A percentile compares a stretch with the other conserved stretches of the same genome.
Conservation (phyloP, 2,113 vertebrate genomes). For the Petaurus breviceps region DNA sequence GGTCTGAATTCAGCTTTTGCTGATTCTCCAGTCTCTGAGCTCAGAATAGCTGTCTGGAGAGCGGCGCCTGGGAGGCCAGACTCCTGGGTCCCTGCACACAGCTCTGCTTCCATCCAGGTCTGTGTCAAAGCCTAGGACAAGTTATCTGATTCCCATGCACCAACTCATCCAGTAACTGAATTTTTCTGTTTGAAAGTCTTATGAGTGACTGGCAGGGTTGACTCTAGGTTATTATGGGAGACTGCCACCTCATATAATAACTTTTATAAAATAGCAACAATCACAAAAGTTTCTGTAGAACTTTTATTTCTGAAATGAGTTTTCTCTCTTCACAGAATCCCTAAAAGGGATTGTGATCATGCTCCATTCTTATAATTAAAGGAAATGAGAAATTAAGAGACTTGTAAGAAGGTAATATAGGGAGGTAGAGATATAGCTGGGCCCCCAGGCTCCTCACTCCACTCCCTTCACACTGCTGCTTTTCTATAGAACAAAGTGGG, state of each 20-base stretch:
- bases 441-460: background rate
- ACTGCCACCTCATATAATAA: background rate
- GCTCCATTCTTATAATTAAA: background rate
- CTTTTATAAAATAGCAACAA: background rate
- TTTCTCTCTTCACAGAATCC: background rate
- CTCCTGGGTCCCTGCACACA: background rate
- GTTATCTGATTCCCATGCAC: background rate
- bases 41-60: constrained; percentile 6
- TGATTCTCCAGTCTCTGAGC: constrained; percentile 11
- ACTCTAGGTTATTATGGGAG: background rate
- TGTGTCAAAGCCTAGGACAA: background rate
- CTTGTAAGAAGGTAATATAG: background rate
- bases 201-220: background rate
- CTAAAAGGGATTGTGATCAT: background rate
- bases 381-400: background rate
- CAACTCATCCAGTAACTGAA: background rate
- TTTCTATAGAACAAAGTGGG: background rate
- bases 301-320: background rate
- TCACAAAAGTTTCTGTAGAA: background rate
- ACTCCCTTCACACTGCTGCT: background rate
- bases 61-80: background rate
- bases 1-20: constrained; percentile 9
- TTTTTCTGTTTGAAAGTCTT: background rate
- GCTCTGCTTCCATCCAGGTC: background rate
- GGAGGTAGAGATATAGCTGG: background rate